Evolutionary conservation across 2,888 invertebrate genomes (phyloP).

Genomic region (Drosophila mettleri): DNA sequence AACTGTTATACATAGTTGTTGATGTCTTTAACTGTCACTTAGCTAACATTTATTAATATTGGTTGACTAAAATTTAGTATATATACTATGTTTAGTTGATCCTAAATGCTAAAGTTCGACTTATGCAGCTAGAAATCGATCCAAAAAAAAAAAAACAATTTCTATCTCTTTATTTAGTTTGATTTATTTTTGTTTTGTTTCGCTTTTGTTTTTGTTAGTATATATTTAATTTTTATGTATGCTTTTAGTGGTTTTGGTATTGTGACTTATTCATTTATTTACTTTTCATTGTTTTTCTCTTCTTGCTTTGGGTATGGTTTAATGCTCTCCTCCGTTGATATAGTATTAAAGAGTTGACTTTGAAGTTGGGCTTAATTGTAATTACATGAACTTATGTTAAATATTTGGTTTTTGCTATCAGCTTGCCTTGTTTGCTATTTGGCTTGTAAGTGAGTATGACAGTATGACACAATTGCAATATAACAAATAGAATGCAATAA

Average conservation of each 20-base stretch:
- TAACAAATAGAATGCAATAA: constrained; percentile 40
- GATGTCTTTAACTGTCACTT: constrained; percentile 41
- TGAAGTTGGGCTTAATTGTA: constrained; percentile 46
- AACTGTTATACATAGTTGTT: constrained; percentile 13
- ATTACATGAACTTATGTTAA: constrained; percentile 63
- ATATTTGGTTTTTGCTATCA: constrained; percentile 49
- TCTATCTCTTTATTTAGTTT: constrained; percentile 30
- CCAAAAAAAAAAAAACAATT: constrained; percentile 64
- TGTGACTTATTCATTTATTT: background rate
- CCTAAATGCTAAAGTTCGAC: constrained; percentile 63
- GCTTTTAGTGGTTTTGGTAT: constrained; percentile 34
- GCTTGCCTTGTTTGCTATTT: constrained; percentile 46
- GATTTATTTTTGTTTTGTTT: constrained; percentile 21
- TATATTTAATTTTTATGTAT: constrained; percentile 25
- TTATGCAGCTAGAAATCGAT: constrained; percentile 63
- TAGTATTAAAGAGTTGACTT: constrained; percentile 37
- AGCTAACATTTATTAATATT: constrained; percentile 49
- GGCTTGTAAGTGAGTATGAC: constrained; percentile 46
- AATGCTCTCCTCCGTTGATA: constrained; percentile 28
- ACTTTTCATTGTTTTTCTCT: background rate
- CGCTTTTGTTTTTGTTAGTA: background rate
- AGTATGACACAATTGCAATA: constrained; percentile 51
- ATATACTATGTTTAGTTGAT: constrained; percentile 40
- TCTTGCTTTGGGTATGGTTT: constrained; percentile 7
- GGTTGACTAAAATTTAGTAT: constrained; percentile 45